These are phyloP conservation scores for Drosophila sordidapex DNA, from an alignment of 2,888 invertebrate species.

Conservation along the genomic window DNA sequence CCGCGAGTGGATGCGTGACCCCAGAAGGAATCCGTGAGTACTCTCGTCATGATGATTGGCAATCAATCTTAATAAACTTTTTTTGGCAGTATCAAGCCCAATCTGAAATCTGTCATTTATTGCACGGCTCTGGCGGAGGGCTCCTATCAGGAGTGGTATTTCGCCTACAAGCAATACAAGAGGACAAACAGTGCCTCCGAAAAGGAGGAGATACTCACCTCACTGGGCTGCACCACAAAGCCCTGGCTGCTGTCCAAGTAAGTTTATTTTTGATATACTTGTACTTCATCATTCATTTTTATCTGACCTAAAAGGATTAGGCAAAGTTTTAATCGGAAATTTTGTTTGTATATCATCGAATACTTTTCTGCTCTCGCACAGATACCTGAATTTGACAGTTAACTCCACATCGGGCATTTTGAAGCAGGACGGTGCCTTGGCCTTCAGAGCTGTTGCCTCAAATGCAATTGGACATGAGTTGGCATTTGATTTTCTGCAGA, in stretches of 20 bases:
- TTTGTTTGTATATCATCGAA: background rate
- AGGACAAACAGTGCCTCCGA: conserved; percentile 87
- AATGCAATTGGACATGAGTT: conserved; percentile 87
- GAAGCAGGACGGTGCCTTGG: conserved; percentile 87
- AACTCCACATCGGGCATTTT: conserved; percentile 86
- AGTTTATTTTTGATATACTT: conserved; percentile 37
- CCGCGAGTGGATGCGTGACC: conserved; percentile 86
- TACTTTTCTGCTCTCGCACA: conserved; percentile 50
- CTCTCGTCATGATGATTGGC: fast-evolving
- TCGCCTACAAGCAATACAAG: conserved; percentile 86
- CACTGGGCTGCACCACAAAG: conserved; percentile 86
- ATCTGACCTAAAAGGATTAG: background rate
- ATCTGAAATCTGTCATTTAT: conserved; percentile 88
- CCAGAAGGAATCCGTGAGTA: conserved; percentile 86
- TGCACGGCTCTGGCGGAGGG: conserved; percentile 89
- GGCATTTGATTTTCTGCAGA: conserved; percentile 87
- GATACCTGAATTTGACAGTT: conserved; percentile 86
- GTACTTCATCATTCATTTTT: background rate
- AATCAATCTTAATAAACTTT: background rate
- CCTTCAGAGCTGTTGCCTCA: conserved; percentile 87
- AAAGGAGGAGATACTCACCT: conserved; percentile 87
- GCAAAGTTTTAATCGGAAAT: background rate
- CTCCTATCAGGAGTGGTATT: conserved; percentile 89
- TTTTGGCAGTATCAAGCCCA: conserved; percentile 86
- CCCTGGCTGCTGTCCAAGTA: conserved; percentile 87